Evolutionary conservation across 2,888 invertebrate species (phyloP).

Genomic region (Cantharis rustica): DNA sequence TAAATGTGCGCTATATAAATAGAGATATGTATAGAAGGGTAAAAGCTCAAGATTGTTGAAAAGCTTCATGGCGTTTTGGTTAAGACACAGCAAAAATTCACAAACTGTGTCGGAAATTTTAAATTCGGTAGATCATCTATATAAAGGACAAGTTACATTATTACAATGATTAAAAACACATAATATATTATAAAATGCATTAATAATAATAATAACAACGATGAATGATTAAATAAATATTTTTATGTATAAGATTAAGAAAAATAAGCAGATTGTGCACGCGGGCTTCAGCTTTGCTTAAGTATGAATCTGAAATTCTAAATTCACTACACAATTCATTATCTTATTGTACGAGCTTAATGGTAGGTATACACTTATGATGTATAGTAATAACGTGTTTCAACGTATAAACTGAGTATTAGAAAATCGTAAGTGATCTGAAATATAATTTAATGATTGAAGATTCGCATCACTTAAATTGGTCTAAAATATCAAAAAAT

Average conservation of each 20-base stretch:
- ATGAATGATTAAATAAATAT: conserved; percentile 11
- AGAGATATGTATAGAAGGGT: conserved; percentile 34
- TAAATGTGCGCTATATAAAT: conserved; percentile 30
- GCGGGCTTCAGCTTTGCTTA: conserved; percentile 24
- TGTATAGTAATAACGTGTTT: conserved; percentile 1
- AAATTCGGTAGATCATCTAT: conserved; percentile 39
- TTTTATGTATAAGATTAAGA: conserved; percentile 11
- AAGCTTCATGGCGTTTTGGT: conserved; percentile 6
- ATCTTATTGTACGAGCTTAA: conserved; percentile 13
- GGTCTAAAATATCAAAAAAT: conserved; percentile 6
- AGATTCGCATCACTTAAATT: conserved; percentile 18
- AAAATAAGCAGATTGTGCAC: conserved; percentile 36
- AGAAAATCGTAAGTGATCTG: conserved; percentile 11
- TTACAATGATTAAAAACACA: conserved; percentile 50
- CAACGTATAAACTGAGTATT: conserved; percentile 14
- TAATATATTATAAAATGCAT: conserved; percentile 40
- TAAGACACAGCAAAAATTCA: conserved; percentile 1
- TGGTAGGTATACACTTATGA: conserved; percentile 9
- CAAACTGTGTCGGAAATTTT: conserved; percentile 3
- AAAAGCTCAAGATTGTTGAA: conserved; percentile 17
- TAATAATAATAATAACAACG: conserved; percentile 8
- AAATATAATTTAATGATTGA: conserved; percentile 26
- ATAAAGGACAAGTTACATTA: conserved; percentile 43
- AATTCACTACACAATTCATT: conserved; percentile 17
- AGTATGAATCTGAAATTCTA: conserved; percentile 12